A percentile compares a stretch with the other conserved stretches of the same genome.
Conservation (phyloP, 2,797 vertebrate species). For the Vireo griseus region DNA sequence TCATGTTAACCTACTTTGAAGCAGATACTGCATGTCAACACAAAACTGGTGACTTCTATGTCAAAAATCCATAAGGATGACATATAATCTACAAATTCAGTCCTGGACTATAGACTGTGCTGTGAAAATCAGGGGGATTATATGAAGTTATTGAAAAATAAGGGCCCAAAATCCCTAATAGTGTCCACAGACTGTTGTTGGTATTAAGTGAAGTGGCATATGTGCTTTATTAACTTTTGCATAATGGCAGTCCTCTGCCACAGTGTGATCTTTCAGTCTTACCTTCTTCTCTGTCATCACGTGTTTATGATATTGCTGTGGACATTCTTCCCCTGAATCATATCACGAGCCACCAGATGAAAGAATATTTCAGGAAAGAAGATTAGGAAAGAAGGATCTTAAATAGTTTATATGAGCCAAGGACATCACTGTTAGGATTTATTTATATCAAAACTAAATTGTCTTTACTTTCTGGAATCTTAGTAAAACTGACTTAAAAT, state of each 20-base stretch:
- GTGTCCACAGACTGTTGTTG: background rate
- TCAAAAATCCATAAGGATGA: background rate
- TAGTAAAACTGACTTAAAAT: conserved; percentile 18
- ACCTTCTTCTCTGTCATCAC: conserved; percentile 23
- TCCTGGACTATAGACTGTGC: background rate
- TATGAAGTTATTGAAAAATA: background rate
- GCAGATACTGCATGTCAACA: background rate
- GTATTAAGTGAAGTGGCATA: background rate
- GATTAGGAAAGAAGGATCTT: conserved; percentile 56
- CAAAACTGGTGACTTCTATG: background rate
- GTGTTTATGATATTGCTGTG: background rate
- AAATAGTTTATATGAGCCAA: conserved; percentile 49
- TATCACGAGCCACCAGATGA: conserved; percentile 52
- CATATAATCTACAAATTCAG: conserved; percentile 12
- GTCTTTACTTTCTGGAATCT: conserved; percentile 28
- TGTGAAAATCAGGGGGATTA: background rate
- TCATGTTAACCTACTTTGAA: background rate
- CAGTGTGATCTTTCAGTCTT: conserved; percentile 1
- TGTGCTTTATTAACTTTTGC: background rate
- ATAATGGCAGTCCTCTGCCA: background rate
- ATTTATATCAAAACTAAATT: conserved; percentile 41
- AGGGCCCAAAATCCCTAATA: conserved; percentile 5
- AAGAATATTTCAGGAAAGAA: conserved; percentile 69
- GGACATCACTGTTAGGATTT: conserved; percentile 30
- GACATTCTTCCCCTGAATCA: conserved; percentile 51